Evolutionary conservation across 1,140 invertebrate genomes (phyloP), one percentile per base, ranked within the genome.

Genomic region (Eueides isabella): DNA sequence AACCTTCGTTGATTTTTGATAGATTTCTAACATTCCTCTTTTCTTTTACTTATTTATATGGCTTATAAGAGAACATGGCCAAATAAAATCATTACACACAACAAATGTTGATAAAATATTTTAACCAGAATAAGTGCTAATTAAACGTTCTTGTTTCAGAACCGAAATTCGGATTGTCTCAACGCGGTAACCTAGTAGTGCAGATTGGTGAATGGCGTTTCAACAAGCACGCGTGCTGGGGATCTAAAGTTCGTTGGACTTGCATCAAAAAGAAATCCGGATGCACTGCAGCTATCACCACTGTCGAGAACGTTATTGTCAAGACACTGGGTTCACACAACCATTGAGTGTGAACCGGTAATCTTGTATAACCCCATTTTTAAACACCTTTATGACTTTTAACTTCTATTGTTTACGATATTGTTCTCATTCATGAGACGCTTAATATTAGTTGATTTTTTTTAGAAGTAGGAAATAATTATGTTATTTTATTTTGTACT

Each of bases 191-290:
- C 69, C 71, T 91, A 19, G 86, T 92, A 23, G 84, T 92, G 5
- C 88, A 90, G 71, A 92, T 92, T n/a, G 90, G 90, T 0, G 81
- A 87, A 29, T 91, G 87, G 87, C 80, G 90, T 0, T 92, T 92
- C 72, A 91, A 91, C 76, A 90, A 91, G 63, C 89, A 91, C 62
- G 88, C 89, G 2, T 89, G 83, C 44, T 90, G 89, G 86, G 89
- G 90, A 0, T 86, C 86, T 44, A 90, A 91, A 69, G 85, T 89
- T 6, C 85, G 89, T 0, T 92, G 90, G 90, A 88, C 87, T 0
- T 92, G 90, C 69, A 89, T 90, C 71, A 92, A 92, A 77, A 92
- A 92, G 81, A 91, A 92, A 69, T 80, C 77, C 9, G 89, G 90
- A 0, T 92, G 90, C 67, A 90, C 83, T 0, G 89, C 89, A 11